These are phyloP conservation scores for Solenopsis fugax DNA, from an alignment of 1,140 invertebrate genomes.

Conservation along the genomic window DNA sequence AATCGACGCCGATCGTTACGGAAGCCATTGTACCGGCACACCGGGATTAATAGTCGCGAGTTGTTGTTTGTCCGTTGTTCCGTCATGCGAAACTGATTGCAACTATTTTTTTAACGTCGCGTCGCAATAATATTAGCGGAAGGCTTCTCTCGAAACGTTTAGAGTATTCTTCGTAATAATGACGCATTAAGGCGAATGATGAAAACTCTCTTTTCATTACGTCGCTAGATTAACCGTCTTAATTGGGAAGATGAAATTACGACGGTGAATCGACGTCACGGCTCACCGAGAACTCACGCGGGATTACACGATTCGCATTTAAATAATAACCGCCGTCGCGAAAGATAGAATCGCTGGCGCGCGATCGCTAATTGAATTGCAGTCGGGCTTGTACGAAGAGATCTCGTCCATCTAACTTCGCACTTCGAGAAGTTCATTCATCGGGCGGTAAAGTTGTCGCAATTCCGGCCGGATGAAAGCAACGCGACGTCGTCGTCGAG, in stretches of 20 bases:
- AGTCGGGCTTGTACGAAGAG: conserved; percentile 32
- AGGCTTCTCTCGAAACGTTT: neutral
- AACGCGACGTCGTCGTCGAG: conserved; percentile 13
- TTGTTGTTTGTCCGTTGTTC: neutral
- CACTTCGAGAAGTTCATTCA: conserved; percentile 59
- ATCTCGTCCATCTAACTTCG: conserved; percentile 61
- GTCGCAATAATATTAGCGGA: neutral
- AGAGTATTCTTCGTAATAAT: neutral
- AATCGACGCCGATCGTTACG: conserved; percentile 11
- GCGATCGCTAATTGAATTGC: conserved; percentile 62
- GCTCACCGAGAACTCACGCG: conserved; percentile 39
- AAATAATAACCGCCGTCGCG: conserved; percentile 49
- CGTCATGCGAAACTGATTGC: neutral
- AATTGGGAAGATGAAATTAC: conserved; percentile 41
- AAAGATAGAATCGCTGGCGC: conserved; percentile 55
- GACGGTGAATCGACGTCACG: conserved; percentile 30
- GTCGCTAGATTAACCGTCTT: conserved; percentile 28
- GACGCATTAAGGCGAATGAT: neutral
- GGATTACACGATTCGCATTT: conserved; percentile 54
- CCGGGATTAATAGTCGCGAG: neutral
- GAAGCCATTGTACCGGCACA: neutral
- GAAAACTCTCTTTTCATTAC: neutral
- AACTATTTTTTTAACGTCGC: neutral
- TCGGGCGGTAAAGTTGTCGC: conserved; percentile 65
- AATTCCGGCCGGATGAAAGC: conserved; percentile 59